A percentile compares a stretch with the other conserved stretches of the same genome.
phyloP scores from a whole-genome alignment of 2,888 invertebrate species.

The Bombylius discolor region DNA sequence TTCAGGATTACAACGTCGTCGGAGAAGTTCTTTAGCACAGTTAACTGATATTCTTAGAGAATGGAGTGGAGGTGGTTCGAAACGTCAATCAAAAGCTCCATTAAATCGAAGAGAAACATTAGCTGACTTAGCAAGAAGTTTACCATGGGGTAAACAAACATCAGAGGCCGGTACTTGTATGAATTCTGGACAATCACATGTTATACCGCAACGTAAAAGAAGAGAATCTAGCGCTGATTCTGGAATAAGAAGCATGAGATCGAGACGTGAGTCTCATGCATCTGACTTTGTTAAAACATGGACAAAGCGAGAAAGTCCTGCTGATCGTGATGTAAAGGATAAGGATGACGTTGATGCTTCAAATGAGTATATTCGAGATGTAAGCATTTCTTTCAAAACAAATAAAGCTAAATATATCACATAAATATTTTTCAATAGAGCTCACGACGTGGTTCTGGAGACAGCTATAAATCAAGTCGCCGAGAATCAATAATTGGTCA shows the following conservation, averaged over 20 bases:
- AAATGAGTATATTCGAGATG: slow-evolving; percentile 16
- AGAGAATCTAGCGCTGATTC: slow-evolving; percentile 81
- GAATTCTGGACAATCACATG: slow-evolving; percentile 36
- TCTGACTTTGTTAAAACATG: slow-evolving; percentile 60
- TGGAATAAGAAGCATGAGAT: slow-evolving; percentile 63
- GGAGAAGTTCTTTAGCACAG: slow-evolving; percentile 76
- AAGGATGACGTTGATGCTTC: slow-evolving; percentile 19
- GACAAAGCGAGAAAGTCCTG: slow-evolving; percentile 53
- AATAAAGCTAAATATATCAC: background rate
- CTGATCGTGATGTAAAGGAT: slow-evolving; percentile 34
- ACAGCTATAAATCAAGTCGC: slow-evolving; percentile 53
- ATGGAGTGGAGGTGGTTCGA: slow-evolving; percentile 60
- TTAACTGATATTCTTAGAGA: slow-evolving; percentile 77
- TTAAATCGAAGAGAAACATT: slow-evolving; percentile 73
- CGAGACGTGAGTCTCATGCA: slow-evolving; percentile 59
- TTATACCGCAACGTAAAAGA: slow-evolving; percentile 50
- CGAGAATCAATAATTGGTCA: slow-evolving; percentile 49
- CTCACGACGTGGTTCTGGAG: slow-evolving; percentile 49
- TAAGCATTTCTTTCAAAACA: slow-evolving; percentile 6
- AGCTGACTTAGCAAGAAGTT: slow-evolving; percentile 71
- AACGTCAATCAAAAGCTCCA: slow-evolving; percentile 46
- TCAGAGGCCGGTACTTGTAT: slow-evolving; percentile 37
- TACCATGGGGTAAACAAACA: slow-evolving; percentile 65
- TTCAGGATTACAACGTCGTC: slow-evolving; percentile 51
- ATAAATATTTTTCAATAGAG: slow-evolving; percentile 17